Conservation (phyloP, 2,113 vertebrate genomes). For the Sceloporus undulatus region DNA sequence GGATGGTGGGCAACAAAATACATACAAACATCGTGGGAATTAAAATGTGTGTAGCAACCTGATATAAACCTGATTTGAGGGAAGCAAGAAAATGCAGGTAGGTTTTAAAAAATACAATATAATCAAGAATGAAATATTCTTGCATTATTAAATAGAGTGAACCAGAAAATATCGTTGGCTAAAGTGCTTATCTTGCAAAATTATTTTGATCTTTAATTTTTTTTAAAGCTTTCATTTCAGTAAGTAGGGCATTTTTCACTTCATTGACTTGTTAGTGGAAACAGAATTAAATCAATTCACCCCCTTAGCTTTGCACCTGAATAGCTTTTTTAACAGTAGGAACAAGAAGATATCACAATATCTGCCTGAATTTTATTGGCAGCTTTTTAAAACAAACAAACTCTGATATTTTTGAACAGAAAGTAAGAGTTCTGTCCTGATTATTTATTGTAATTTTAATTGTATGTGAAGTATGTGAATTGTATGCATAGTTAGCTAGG, state of each 20-base stretch:
- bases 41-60: no score
- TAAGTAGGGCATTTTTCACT: background rate
- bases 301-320: conserved; percentile 1
- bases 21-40: no score
- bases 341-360: background rate
- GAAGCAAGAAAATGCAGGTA: background rate
- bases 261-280: conserved; percentile 35
- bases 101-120: background rate
- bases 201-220: conserved; percentile 3
- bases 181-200: conserved; percentile 22
- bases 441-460: background rate
- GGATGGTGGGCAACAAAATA: background rate
- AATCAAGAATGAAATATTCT: background rate
- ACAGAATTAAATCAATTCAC: conserved; percentile 1
- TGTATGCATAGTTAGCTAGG: background rate
- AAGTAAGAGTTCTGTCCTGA: background rate
- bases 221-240: background rate
- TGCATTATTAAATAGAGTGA: no score
- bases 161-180: background rate
- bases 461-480: background rate
- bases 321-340: background rate
- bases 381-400: background rate
- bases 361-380: background rate
- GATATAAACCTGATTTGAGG: background rate
- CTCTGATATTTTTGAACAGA: background rate